phyloP scores from a whole-genome alignment of 2,797 vertebrate genomes.

The Squalus acanthias region DNA sequence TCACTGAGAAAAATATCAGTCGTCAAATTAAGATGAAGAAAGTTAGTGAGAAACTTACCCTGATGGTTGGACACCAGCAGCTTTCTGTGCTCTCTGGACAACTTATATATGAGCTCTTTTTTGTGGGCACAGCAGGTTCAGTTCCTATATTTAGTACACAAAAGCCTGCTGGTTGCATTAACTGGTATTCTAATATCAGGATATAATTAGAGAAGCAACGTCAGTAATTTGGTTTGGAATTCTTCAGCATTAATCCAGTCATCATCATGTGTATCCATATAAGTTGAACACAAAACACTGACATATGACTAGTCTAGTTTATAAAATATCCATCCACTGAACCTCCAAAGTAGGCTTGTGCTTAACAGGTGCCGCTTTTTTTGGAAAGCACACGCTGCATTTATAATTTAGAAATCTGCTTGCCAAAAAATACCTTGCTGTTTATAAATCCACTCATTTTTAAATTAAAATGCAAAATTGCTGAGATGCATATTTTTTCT shows the following conservation, averaged over 20 bases:
- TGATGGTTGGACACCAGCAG: neutral
- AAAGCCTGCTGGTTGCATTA: neutral
- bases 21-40: neutral
- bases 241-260: neutral
- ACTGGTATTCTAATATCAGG: neutral
- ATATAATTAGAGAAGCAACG: conserved; percentile 16
- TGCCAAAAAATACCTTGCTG: neutral
- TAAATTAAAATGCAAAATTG: neutral
- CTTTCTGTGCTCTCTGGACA: neutral
- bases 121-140: neutral
- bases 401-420: neutral
- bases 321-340: neutral
- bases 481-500: neutral
- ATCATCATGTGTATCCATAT: neutral
- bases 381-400: neutral
- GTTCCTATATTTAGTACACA: neutral
- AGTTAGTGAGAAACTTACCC: conserved; percentile 19
- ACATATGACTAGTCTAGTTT: neutral
- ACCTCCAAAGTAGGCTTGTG: neutral
- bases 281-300: neutral
- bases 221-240: conserved; percentile 1
- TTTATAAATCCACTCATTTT: neutral
- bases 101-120: neutral
- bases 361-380: neutral
- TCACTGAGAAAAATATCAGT: neutral